These are phyloP conservation scores for Brenthis ino DNA, from an alignment of 2,888 invertebrate genomes.

Conservation along the genomic window DNA sequence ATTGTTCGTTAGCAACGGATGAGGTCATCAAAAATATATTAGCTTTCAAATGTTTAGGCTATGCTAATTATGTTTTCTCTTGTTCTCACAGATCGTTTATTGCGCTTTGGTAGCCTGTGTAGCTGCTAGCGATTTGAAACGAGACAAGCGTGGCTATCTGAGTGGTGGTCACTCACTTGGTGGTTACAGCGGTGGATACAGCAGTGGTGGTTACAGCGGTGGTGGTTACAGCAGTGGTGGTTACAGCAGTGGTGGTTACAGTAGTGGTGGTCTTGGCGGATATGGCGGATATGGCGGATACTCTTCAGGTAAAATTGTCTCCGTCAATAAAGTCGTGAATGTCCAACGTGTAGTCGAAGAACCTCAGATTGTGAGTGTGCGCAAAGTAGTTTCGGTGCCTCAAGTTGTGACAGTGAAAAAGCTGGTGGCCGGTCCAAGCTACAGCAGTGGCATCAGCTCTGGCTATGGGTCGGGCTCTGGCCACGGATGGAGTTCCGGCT, in stretches of 20 bases:
- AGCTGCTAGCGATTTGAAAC: constrained; percentile 30
- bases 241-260: constrained; percentile 10
- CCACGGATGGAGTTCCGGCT: constrained; percentile 33
- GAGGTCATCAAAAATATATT: background rate
- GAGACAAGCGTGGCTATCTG: constrained; percentile 40
- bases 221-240: constrained; percentile 6
- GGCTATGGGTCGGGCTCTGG: constrained; percentile 35
- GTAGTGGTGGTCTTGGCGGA: constrained; percentile 21
- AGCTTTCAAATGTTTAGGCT: background rate
- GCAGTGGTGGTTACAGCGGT: constrained; percentile 8
- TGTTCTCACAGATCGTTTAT: constrained; percentile 34
- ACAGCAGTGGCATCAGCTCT: constrained; percentile 34
- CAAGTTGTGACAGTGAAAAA: constrained; percentile 54
- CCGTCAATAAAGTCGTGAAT: constrained; percentile 52
- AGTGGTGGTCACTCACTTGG: constrained; percentile 29
- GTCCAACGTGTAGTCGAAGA: constrained; percentile 47
- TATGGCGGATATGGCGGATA: constrained; percentile 24
- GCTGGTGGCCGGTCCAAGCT: constrained; percentile 52
- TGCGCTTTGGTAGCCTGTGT: constrained; percentile 36
- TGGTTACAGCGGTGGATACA: constrained; percentile 28
- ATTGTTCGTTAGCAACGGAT: too few relatives aligned
- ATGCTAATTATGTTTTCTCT: background rate
- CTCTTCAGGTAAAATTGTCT: constrained; percentile 42
- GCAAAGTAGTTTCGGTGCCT: constrained; percentile 57
- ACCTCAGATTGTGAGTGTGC: constrained; percentile 52